phyloP scores from a whole-genome alignment of 2,113 vertebrate genomes.

The Cacatua alba region DNA sequence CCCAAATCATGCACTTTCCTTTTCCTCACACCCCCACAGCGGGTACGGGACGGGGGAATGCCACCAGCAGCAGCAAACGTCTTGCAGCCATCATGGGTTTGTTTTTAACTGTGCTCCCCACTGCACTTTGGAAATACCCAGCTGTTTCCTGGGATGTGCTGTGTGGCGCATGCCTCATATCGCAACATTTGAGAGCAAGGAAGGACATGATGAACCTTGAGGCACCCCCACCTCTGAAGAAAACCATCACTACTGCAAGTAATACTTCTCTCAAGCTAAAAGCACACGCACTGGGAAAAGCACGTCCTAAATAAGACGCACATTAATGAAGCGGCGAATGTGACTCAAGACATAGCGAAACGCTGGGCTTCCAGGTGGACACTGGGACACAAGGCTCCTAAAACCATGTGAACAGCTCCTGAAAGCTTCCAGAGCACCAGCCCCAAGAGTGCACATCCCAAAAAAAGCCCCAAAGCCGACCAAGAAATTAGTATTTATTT shows the following conservation, averaged over 20 bases:
- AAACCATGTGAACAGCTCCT: accelerated
- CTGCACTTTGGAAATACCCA: neutral
- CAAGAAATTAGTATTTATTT: accelerated
- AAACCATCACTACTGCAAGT: neutral
- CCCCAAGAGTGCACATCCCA: accelerated
- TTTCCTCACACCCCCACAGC: accelerated
- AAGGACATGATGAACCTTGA: neutral
- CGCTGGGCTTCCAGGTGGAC: accelerated
- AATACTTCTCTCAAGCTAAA: neutral
- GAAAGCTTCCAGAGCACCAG: neutral
- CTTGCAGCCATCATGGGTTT: accelerated
- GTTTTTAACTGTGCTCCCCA: accelerated
- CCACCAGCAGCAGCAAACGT: accelerated
- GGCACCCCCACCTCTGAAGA: neutral
- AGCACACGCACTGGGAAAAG: accelerated
- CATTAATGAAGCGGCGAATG: accelerated
- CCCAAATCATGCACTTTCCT: accelerated
- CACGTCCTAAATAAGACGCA: accelerated
- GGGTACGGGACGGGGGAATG: accelerated
- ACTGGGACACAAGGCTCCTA: neutral
- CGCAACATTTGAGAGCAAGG: accelerated
- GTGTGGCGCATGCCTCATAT: neutral
- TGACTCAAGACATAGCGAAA: accelerated
- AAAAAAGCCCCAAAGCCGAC: accelerated
- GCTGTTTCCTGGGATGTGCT: accelerated